Base-by-base conservation (phyloP, 2,113 vertebrate species). In the Egretta garzetta region DNA sequence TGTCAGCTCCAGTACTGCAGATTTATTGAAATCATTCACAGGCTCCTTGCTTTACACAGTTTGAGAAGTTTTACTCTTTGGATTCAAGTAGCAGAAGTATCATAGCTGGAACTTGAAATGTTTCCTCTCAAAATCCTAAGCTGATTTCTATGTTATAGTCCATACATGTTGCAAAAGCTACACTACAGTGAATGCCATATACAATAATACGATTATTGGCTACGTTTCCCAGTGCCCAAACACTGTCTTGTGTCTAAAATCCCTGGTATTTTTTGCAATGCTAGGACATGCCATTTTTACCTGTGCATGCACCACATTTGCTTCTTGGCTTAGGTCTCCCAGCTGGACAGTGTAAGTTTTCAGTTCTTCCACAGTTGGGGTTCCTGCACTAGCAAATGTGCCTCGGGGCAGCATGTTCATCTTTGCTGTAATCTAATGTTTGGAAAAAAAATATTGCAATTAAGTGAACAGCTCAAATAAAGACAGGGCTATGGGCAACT, bases 321-420 rank as follows among this genome's bases (percentile, higher is more conserved):
- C 98, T 81, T 98, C 96, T 80, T 98, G 98, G 47, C 97, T 97
- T 53, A 99, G 96, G 86, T 98, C 98, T 95, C 98, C 98, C 47
- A 99, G 98, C 37, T 97, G 98, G 58, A 93, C 93, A 43, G 98
- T 97, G 17, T 98, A 98, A 52, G 93, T 95, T 89, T 98, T 98
- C 58, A 99, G 97, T 91, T 99, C 99, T 81, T 98, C 98, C 19
- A 98, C 89, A 59, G 97, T 96, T 86, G 98, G 97, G 80, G 96
- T 94, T 94, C 89, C 98, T 94, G 98, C 97, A 83, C 93, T 85
- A 59, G 97, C 39, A 1, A 96, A 27, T 6, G 90, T 96, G 88
- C 98, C 98, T 96, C 98, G 98, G 97, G 98, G 97, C 72, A 98
- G 75, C 90, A 95, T 2, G 24, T 97, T 98, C 79, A 92, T 94